These are phyloP conservation scores for Diarsia rubi DNA, from an alignment of 2,888 invertebrate genomes.

Conservation along the genomic window DNA sequence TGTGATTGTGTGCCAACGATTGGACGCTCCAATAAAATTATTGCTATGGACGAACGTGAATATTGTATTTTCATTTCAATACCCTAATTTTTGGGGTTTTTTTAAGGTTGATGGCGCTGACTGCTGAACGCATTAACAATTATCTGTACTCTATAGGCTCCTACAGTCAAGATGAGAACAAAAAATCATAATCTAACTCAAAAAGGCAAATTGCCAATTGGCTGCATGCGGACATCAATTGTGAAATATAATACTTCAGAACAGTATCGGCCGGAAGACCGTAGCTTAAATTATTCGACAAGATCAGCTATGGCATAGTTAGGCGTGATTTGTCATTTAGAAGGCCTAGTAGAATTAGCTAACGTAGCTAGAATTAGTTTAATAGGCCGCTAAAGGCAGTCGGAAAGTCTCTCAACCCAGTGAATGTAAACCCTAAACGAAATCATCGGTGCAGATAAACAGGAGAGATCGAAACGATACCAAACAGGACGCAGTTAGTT, in stretches of 20 bases:
- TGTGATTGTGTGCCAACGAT: slow-evolving; percentile 15
- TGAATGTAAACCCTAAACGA: slow-evolving; percentile 22
- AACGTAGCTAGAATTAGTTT: background rate
- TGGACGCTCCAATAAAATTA: slow-evolving; percentile 58
- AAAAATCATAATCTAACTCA: background rate
- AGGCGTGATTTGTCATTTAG: background rate
- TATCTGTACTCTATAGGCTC: background rate
- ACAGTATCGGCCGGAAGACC: background rate
- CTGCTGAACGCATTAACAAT: background rate
- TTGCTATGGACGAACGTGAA: slow-evolving; percentile 50
- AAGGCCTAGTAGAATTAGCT: background rate
- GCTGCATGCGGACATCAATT: background rate
- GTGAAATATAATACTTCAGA: background rate
- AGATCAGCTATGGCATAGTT: background rate
- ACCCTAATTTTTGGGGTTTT: slow-evolving; percentile 4
- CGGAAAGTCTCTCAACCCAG: too few species aligned
- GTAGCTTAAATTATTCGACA: background rate
- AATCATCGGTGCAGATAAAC: slow-evolving; percentile 34
- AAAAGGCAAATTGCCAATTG: background rate
- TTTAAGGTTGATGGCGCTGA: slow-evolving; percentile 34
- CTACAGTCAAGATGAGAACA: background rate
- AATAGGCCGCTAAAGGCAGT: background rate
- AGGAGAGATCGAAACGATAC: slow-evolving; percentile 21
- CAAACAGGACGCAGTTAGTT: slow-evolving; percentile 1
- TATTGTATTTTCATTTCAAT: slow-evolving; percentile 61